Percentiles rank a stretch among this genome's conserved stretches.
Evolutionary conservation across 2,888 invertebrate genomes (phyloP).

Genomic region (Heliconius aoede): DNA sequence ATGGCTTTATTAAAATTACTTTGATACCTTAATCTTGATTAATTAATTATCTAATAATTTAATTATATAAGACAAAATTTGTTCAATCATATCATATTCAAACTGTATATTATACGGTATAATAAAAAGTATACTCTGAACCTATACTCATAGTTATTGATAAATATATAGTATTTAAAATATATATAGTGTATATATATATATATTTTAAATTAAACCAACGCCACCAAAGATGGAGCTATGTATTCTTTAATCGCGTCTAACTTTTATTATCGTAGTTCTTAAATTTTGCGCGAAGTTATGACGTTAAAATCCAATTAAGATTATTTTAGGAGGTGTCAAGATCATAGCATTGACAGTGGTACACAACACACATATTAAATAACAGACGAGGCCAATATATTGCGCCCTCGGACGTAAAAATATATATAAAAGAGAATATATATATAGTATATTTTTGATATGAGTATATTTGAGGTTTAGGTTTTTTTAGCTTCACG

Average conservation of each 20-base stretch:
- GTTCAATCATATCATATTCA: too few species aligned
- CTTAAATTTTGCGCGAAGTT: background rate
- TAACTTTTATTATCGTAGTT: too few species aligned
- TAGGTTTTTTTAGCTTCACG: too few species aligned
- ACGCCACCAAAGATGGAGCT: background rate
- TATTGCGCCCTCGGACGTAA: background rate
- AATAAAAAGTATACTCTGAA: background rate
- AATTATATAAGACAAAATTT: too few species aligned
- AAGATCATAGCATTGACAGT: constrained; percentile 5
- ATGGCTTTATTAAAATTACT: too few species aligned
- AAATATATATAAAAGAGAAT: background rate
- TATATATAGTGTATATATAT: background rate
- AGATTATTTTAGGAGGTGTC: background rate
- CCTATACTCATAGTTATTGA: too few species aligned
- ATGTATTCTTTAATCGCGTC: background rate
- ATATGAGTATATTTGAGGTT: background rate
- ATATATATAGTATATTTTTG: background rate
- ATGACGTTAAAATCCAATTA: background rate
- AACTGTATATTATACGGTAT: background rate
- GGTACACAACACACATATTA: background rate
- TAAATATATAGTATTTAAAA: too few species aligned
- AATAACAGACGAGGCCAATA: background rate
- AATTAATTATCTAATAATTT: too few species aligned
- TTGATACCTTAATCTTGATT: too few species aligned
- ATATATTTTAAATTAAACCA: background rate